Conservation (phyloP, 2,797 vertebrate genomes). For the Bufotes viridis region DNA sequence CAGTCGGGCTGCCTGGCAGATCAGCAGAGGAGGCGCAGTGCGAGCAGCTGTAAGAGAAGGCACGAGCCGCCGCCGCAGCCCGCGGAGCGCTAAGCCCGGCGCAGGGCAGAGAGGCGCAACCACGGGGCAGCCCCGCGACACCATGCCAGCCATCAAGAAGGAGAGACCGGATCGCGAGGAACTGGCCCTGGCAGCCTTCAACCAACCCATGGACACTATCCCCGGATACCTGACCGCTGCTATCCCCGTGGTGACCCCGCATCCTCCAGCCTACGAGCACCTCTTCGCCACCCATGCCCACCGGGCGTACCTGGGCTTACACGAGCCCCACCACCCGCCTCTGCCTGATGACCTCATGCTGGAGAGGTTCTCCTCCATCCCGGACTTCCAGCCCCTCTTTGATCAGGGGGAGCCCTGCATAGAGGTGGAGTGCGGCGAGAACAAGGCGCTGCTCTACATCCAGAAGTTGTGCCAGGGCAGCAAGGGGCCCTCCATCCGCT, state of each 20-base stretch:
- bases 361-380: constrained; percentile 90
- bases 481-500: constrained; percentile 97
- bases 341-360: constrained; percentile 90
- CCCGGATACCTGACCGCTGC: constrained; percentile 90
- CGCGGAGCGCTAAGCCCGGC: constrained; percentile 49
- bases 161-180: constrained; percentile 93
- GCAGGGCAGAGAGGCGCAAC: constrained; percentile 59
- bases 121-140: constrained; percentile 65
- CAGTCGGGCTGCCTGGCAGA: constrained; percentile 77
- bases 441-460: constrained; percentile 96
- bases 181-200: constrained; percentile 90
- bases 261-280: constrained; percentile 87
- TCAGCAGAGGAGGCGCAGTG: constrained; percentile 44
- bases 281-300: constrained; percentile 82
- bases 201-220: constrained; percentile 80
- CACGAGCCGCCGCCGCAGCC: constrained; percentile 18
- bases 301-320: constrained; percentile 83
- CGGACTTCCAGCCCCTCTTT: constrained; percentile 95
- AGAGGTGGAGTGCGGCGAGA: constrained; percentile 98
- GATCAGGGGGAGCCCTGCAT: constrained; percentile 96
- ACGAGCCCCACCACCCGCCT: constrained; percentile 77
- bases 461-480: constrained; percentile 97
- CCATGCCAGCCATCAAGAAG: constrained; percentile 98
- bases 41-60: constrained; percentile 37
- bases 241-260: constrained; percentile 89